Evolutionary conservation across 2,888 invertebrate species (phyloP), one percentile per base, ranked within the genome.

Genomic region (Agrochola litura): DNA sequence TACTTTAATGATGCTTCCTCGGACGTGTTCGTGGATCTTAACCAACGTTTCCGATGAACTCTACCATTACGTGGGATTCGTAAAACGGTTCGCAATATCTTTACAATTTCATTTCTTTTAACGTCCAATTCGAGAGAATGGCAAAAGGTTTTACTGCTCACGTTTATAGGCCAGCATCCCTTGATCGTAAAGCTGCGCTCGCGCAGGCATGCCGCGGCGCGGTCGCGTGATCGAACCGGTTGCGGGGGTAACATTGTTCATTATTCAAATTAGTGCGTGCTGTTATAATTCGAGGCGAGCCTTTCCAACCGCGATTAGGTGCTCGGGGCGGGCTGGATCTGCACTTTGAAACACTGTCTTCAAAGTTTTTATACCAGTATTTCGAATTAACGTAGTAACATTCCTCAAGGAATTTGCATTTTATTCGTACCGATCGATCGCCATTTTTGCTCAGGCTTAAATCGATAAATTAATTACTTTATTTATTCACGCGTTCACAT

Each of bases 211-310:
- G 86, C 80, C 83, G 83, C 79, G 82, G 74, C 70, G 74, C 87
- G 88, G 89, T 94, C 92, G 94, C 94, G 94, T 95, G 95, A 94
- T 92, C 90, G 90, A 93, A 95, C 95, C 95, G 94, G 95, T 95
- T 92, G 82, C 89, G 82, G 87, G 91, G 93, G 93, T 93, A 94
- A 95, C 95, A 95, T 94, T 94, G 94, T 95, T 94, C 95, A 95
- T 95, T 95, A 96, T 96, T 95, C 94, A 95, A 95, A 95, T 96
- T 95, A 95, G 94, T 94, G 93, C 94, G 93, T 94, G 95, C 92
- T 95, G 94, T 93, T 95, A 94, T 94, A 94, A 94, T 94, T 95
- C 92, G 93, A 93, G 90, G 88, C 92, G 91, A 91, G 91, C 92
- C 91, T 89, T 92, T 93, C 90, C 88, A 90, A 87, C 90, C 77